Base-by-base conservation (phyloP, 2,888 invertebrate genomes). In the Hedychridium roseum region DNA sequence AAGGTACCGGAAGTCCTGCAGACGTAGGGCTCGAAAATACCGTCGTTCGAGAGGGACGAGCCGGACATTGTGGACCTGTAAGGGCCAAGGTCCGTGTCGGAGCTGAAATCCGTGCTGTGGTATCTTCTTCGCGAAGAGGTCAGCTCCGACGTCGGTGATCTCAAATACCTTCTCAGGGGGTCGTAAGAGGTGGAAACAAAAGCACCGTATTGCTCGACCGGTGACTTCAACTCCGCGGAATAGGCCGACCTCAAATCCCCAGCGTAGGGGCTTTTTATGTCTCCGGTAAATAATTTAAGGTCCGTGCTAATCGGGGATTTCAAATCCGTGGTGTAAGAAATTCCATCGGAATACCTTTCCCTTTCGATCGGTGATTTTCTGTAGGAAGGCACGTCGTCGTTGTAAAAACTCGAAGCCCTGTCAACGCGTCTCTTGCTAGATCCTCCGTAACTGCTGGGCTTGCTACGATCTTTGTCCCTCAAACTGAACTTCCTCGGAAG, bases 401-500 rank as follows among this genome's bases (percentile, higher is more conserved):
- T 58, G 36, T 72, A 70, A 4, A 67, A 45, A 35, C 67, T 69
- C 47, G 68, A 68, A 20, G 58, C 62, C 35, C 68, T 66, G 26
- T 74, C 73, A 1, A 66, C 54, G 15, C 61, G 57, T 51, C 60
- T 60, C 16, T 60, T 54, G 9, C 18, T 39, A 5, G 50, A 35
- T n/a, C 43, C 14, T 6, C 40, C 38, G 34, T 55, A 61, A 5
- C 43, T 45, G 9, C 17, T 53, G 1, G 49, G 34, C 23, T 60
- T 62, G 1, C 30, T 37, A 27, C 57, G 57, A 7, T 68, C 61
- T 11, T 46, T 55, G 2, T 72, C 70, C 3, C 63, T 70, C 38
- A 76, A 73, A 40, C 80, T 79, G 52, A 73, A 80, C 46, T 80
- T 80, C 43, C 81, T 69, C 7, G 82, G 80, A 18, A 82, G 51